Percentiles rank a stretch among this genome's conserved stretches.
These are phyloP conservation scores for Eulithis prunata DNA, from an alignment of 2,888 invertebrate species.

Conservation along the genomic window DNA sequence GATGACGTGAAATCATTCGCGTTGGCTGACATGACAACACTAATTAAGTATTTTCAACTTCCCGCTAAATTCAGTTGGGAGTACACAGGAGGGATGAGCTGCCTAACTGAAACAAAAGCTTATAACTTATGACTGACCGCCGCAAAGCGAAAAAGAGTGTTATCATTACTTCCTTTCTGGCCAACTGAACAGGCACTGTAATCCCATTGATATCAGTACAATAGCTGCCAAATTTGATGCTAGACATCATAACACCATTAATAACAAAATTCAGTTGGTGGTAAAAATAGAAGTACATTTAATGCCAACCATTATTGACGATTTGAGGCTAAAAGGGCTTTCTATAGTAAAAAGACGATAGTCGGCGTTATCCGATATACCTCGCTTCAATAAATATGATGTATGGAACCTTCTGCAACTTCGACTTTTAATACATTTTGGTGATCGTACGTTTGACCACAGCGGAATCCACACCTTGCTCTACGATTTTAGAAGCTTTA, in stretches of 20 bases:
- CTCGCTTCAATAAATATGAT: slow-evolving; percentile 38
- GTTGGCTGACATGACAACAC: slow-evolving; percentile 29
- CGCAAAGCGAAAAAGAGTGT: background rate
- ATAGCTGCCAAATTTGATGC: slow-evolving; percentile 13
- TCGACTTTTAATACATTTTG: background rate
- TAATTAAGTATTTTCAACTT: slow-evolving; percentile 29
- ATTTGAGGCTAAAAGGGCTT: slow-evolving; percentile 29
- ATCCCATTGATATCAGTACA: slow-evolving; percentile 7
- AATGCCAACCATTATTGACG: slow-evolving; percentile 26
- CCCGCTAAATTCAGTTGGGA: background rate
- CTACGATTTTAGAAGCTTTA: too few species aligned
- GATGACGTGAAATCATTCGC: slow-evolving; percentile 31
- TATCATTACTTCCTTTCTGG: background rate
- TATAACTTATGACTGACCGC: background rate
- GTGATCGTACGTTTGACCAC: background rate
- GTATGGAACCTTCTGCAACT: background rate
- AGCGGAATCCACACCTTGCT: too few species aligned
- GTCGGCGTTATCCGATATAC: slow-evolving; percentile 30
- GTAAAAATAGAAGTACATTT: slow-evolving; percentile 23
- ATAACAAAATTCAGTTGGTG: slow-evolving; percentile 13
- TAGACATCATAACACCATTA: slow-evolving; percentile 9
- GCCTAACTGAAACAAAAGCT: too few species aligned
- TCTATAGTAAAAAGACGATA: slow-evolving; percentile 10
- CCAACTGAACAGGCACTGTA: background rate
- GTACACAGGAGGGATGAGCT: too few species aligned